Evolutionary conservation across 35 echinoderm and acorn worm species (phyloP).

Genomic region (Amphiura filiformis): DNA sequence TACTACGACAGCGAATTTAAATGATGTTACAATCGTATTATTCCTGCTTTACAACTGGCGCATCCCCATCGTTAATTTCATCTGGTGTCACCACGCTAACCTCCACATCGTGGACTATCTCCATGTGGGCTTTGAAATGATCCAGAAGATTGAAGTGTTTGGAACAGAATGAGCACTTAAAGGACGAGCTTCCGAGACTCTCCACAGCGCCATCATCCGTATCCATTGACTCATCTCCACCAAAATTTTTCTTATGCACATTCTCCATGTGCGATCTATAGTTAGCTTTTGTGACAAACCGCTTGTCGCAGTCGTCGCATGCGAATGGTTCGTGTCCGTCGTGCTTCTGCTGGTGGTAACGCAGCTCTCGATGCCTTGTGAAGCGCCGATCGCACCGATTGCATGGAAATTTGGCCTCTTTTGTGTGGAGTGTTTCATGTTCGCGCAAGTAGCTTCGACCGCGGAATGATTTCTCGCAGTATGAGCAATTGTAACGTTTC

Average conservation of each 20-base stretch:
- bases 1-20: too few relatives aligned
- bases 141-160: background rate
- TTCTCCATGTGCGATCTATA: background rate
- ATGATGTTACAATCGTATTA: too few relatives aligned
- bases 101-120: background rate
- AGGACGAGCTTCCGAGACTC: background rate
- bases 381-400: background rate
- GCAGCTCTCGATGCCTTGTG: background rate
- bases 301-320: background rate
- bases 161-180: background rate
- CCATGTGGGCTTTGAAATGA: slow-evolving; percentile 1
- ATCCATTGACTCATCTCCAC: background rate
- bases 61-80: too few relatives aligned
- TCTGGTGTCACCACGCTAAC: background rate
- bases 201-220: background rate
- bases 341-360: background rate
- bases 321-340: background rate
- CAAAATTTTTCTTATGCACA: background rate
- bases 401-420: background rate
- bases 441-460: background rate
- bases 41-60: too few relatives aligned
- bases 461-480: background rate
- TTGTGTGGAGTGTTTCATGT: background rate
- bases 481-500: background rate
- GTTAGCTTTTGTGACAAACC: background rate